phyloP scores from a whole-genome alignment of 2,888 invertebrate species.

The Folsomia candida region DNA sequence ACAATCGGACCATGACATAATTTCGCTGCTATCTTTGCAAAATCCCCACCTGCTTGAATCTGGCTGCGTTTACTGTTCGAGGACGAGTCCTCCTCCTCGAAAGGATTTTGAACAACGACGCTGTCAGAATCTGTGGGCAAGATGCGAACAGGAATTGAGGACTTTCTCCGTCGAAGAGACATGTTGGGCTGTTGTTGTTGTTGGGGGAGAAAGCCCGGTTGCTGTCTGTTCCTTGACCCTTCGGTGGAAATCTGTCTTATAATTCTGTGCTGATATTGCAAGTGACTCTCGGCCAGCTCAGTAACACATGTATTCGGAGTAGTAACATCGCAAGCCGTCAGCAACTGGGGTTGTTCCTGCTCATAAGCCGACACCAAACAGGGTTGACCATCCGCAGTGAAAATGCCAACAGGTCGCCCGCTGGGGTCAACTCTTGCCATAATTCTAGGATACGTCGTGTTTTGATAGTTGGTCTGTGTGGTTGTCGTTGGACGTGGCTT shows the following conservation, averaged over 20 bases:
- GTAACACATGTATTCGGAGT: not conserved
- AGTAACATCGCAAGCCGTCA: not conserved
- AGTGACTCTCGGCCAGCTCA: not conserved
- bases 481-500: not conserved
- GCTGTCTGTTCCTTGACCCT: not conserved
- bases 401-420: not conserved
- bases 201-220: not conserved
- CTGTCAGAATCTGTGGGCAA: constrained; percentile 3
- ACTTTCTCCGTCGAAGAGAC: not conserved
- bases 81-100: constrained; percentile 18
- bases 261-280: constrained; percentile 9
- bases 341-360: not conserved
- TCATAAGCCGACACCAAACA: not conserved
- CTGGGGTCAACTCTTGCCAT: constrained; percentile 7
- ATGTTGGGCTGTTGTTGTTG: not conserved
- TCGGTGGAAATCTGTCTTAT: not conserved
- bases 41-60: not conserved
- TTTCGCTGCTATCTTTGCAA: too few species aligned
- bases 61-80: not conserved
- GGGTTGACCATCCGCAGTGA: constrained; percentile 10
- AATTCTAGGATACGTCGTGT: not conserved
- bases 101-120: constrained; percentile 27
- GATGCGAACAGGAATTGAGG: not conserved
- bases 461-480: not conserved
- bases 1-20: too few species aligned